Base-by-base conservation (phyloP, 1,140 invertebrate genomes). In the Euura saliciscinereae region DNA sequence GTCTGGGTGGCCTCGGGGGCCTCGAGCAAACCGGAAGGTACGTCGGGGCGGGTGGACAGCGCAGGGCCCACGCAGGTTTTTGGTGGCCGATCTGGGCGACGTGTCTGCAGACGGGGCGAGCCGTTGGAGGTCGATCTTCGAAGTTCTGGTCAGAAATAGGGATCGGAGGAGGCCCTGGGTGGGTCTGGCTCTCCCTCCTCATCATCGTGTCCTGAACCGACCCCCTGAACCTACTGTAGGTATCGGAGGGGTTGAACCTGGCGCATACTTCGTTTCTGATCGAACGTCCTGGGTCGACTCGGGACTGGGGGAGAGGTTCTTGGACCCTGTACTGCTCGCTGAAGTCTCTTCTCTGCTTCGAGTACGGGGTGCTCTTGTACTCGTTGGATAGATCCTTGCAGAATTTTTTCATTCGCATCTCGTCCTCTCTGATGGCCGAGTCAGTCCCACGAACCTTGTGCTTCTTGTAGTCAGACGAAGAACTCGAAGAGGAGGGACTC, bases 171-270 rank as follows among this genome's bases (percentile, higher is more conserved):
- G 10, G 10, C 13, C 66, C 43, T 0, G 66, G 4, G 13, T 8
- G 66, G 4, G 43, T 4, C 28, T 8, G 8, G 43, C 8, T 44
- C 6, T 75, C 72, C 11, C 70, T 45, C 43, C 75, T 74, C 6
- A 72, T 70, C 6, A 76, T 42, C 11, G 73, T 77, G 66, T 77
- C 73, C 45, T 77, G 76, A n/a, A 77, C 46, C 3, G 42, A 68
- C 0, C 76, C 76, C 1, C 74, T 69, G 6, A 77, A 77, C 65
- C 76, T 70, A 43, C 73, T 43, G 68, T 77, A 77, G 1, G 75
- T 13, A 6, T 77, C 76, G 1, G 59, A 44, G 0, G 76, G 45
- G 2, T 43, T 74, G 43, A 67, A 67, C 4, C 43, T 8, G 66
- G 66, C 28, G 43, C 28, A 67, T 8, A 67, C 66, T 8, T 42